These are phyloP conservation scores for Hyles lineata DNA, from an alignment of 2,888 invertebrate genomes.

Conservation along the genomic window DNA sequence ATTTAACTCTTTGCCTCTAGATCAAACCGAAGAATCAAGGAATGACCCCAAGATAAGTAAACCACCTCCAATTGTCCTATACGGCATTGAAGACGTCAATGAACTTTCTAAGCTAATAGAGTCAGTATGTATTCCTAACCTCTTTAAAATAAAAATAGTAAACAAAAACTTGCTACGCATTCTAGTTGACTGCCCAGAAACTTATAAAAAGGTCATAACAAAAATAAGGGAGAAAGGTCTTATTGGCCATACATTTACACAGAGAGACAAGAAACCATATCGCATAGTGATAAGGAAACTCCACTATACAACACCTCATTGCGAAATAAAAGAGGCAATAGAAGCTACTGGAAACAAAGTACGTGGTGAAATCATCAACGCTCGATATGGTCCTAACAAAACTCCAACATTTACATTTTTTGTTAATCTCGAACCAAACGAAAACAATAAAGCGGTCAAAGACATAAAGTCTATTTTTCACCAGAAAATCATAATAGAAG, in stretches of 20 bases:
- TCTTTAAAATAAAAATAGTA: constrained; percentile 29
- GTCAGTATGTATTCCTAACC: constrained; percentile 17
- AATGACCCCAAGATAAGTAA: constrained; percentile 7
- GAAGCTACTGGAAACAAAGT: constrained; percentile 41
- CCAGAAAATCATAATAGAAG: constrained; percentile 38
- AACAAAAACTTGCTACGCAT: constrained; percentile 35
- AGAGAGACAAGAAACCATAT: constrained; percentile 37
- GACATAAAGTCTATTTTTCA: constrained; percentile 35
- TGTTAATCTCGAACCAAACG: constrained; percentile 36
- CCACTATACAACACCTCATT: constrained; percentile 39
- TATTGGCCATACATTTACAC: constrained; percentile 43
- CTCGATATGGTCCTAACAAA: constrained; percentile 38
- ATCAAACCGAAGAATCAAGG: not conserved
- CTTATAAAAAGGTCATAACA: constrained; percentile 35
- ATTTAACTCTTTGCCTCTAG: constrained; percentile 28
- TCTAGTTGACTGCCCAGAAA: constrained; percentile 2
- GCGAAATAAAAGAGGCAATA: constrained; percentile 31
- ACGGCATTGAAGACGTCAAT: constrained; percentile 27
- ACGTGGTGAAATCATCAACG: constrained; percentile 40
- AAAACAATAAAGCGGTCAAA: constrained; percentile 38
- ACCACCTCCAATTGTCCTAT: constrained; percentile 34
- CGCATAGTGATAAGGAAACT: constrained; percentile 44
- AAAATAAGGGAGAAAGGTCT: constrained; percentile 36
- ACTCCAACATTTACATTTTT: constrained; percentile 44
- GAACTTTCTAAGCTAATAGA: constrained; percentile 33